Percentiles rank a stretch among this genome's conserved stretches.
phyloP scores from a whole-genome alignment of 1,140 invertebrate genomes.

The Tenebrio molitor region DNA sequence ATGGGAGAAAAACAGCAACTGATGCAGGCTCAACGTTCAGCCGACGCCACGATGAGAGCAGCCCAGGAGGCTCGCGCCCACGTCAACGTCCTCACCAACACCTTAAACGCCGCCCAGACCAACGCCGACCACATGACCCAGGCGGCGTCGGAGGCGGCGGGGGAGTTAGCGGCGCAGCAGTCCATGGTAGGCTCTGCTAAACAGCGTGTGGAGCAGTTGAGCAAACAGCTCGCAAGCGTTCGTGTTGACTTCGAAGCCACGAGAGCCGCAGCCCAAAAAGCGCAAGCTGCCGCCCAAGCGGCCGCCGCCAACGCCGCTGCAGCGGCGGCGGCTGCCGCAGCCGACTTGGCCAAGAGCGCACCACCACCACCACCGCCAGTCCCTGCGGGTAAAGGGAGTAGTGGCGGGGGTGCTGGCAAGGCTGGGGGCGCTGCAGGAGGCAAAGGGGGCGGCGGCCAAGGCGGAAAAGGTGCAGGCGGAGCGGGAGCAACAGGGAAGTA shows the following conservation, averaged over 20 bases:
- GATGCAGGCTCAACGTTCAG: constrained; percentile 76
- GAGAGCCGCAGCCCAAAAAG: constrained; percentile 75
- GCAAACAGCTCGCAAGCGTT: constrained; percentile 74
- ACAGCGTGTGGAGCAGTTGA: constrained; percentile 71
- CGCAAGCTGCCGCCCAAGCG: constrained; percentile 68
- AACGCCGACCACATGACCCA: constrained; percentile 76
- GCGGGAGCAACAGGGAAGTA: constrained; percentile 22
- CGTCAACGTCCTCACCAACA: constrained; percentile 70
- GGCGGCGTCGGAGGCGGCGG: constrained; percentile 75
- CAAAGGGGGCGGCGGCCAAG: constrained; percentile 41
- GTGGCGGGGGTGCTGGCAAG: constrained; percentile 30
- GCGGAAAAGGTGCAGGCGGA: constrained; percentile 49
- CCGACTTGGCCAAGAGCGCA: constrained; percentile 58
- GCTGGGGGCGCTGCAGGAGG: constrained; percentile 34
- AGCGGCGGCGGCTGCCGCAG: constrained; percentile 69
- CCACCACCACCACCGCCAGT: constrained; percentile 53
- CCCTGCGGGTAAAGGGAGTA: constrained; percentile 42
- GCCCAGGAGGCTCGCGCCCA: constrained; percentile 78
- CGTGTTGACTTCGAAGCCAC: constrained; percentile 79
- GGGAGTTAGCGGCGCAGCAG: constrained; percentile 78
- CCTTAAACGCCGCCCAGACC: constrained; percentile 77
- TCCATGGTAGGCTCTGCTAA: constrained; percentile 79
- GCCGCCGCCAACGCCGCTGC: constrained; percentile 71
- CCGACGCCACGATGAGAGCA: constrained; percentile 73
- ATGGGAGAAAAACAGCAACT: constrained; percentile 77